These are phyloP conservation scores for honey bee (Apis mellifera) DNA, from an alignment of 1,140 invertebrate species.

Conservation along the genomic window DNA sequence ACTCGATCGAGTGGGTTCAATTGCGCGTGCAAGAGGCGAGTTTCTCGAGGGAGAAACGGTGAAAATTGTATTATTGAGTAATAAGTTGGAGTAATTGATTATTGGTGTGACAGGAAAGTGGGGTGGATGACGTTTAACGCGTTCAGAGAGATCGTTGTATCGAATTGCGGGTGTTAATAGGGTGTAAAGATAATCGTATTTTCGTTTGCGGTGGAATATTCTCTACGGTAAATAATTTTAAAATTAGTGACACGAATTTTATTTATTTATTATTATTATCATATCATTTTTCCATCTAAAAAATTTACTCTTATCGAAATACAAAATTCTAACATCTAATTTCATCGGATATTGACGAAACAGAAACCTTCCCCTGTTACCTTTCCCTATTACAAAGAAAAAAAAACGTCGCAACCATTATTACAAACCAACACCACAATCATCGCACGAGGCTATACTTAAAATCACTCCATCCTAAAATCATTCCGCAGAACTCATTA, in stretches of 20 bases:
- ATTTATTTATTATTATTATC: too few species aligned
- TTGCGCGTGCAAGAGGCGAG: background rate
- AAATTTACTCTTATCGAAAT: too few species aligned
- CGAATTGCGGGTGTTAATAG: too few species aligned
- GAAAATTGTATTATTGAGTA: background rate
- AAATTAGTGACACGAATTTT: too few species aligned
- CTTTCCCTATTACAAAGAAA: background rate
- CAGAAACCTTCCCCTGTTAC: background rate
- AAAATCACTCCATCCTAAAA: background rate
- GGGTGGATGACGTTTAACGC: background rate
- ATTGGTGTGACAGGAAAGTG: background rate
- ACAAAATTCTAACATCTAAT: too few species aligned
- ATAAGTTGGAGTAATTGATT: background rate
- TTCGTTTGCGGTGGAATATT: too few species aligned
- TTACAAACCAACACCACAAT: background rate
- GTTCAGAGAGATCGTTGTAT: background rate
- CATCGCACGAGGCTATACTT: background rate
- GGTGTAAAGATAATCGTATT: too few species aligned
- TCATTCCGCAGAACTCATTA: background rate
- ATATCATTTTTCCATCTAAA: too few species aligned
- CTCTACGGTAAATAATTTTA: too few species aligned
- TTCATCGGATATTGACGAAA: too few species aligned
- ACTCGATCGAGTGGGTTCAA: slow-evolving; percentile 12
- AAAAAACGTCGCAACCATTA: background rate
- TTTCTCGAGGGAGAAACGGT: background rate